Evolutionary conservation across 2,797 vertebrate genomes (phyloP), one percentile per base, ranked within the genome.

Genomic region (Pangasius macronema): DNA sequence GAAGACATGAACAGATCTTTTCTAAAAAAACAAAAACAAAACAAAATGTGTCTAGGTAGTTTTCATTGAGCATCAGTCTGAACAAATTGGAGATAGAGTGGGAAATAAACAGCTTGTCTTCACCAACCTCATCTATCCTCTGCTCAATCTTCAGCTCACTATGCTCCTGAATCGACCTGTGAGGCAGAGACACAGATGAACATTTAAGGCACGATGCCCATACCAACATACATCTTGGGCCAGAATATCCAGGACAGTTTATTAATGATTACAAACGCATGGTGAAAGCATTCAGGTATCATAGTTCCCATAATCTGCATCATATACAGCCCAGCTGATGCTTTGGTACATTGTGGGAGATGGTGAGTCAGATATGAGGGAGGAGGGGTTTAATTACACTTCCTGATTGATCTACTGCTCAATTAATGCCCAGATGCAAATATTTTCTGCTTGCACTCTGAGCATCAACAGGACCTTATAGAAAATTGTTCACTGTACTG

Each of bases 121-220:
- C 55, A 97, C 97, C 93, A 92, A 99, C 99, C 95, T 99, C 98
- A 92, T 99, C 97, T 92, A 99, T 98, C 94, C 94, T 98, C 93
- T 96, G 97, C 88, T 98, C 97, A 88, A 99, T 95, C 93, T 97
- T 97, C 89, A 97, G 93, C 89, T 99, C 97, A 30, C 96, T 96
- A 0, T 97, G 96, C 92, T 99, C 98, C 93, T 99, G 98, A 92
- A 99, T 95, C 91, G 97, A 97, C 94, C 98, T 99, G 85, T 22
- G 65, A 87, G 20, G 46, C 22, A 81, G 57, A 85, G 68, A 39
- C 87, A 33, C 55, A 89, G 77, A 33, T 14, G 8, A 22, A 33
- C 51, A 65, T 27, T 57, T 24, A 63, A 22, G 1, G 11, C 3
- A n/a, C 1, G 36, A 36, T 5, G 1, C 53, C 18, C 8, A 59